Evolutionary conservation across 2,113 vertebrate species (phyloP).

Genomic region (Plestiodon gilberti): DNA sequence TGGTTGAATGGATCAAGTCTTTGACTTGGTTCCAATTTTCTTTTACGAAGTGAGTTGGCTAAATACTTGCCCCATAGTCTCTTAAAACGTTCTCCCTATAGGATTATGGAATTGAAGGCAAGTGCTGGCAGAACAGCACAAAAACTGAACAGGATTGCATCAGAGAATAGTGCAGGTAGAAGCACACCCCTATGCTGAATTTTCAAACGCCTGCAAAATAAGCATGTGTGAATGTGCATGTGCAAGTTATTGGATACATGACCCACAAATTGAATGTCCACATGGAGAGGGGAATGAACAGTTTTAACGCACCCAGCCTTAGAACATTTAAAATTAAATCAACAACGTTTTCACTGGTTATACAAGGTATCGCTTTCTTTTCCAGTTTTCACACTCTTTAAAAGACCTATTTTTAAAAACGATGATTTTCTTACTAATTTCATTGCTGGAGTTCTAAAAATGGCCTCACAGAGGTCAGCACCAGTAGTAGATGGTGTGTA

Average conservation of each 20-base stretch:
- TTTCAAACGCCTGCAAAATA: not conserved
- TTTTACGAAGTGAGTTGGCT: not conserved
- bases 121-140: not conserved
- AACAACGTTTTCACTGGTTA: constrained; percentile 31
- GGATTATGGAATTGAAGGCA: not conserved
- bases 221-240: no score
- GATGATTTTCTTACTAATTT: constrained; percentile 67
- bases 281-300: constrained; percentile 3
- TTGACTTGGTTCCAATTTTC: not conserved
- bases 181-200: not conserved
- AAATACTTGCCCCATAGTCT: not conserved
- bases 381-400: constrained; percentile 39
- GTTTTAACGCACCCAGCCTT: constrained; percentile 41
- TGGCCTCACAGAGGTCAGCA: not conserved
- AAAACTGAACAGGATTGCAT: not conserved
- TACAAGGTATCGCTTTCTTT: not conserved
- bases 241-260: not conserved
- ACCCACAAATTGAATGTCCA: not conserved
- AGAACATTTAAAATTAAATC: constrained; percentile 39
- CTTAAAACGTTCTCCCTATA: not conserved
- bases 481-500: no score
- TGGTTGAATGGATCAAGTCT: not conserved
- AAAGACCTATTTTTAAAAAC: constrained; percentile 61
- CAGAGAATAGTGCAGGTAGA: no score
- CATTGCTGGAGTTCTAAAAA: not conserved